Percentiles rank a stretch among this genome's conserved stretches.
Evolutionary conservation across 2,113 vertebrate species (phyloP).

Genomic region (Pseudorasbora parva): DNA sequence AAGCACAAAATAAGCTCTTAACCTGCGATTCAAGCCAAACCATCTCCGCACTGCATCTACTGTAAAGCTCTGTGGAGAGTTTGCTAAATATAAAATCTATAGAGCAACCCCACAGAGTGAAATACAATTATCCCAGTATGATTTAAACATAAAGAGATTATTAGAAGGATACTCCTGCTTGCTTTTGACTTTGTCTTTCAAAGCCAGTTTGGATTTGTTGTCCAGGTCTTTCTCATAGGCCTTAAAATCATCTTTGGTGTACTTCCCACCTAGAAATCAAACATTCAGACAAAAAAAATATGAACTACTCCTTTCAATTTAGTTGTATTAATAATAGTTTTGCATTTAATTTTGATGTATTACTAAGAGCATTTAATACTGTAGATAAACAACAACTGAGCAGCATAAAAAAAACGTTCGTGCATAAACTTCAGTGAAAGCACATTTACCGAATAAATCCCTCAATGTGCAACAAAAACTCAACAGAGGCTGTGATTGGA

Average conservation of each 20-base stretch:
- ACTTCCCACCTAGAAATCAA: constrained; percentile 83
- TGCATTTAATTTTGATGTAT: background rate
- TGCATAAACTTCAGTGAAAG: no score
- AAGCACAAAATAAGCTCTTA: background rate
- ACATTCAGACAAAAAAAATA: no score
- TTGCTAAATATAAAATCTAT: background rate
- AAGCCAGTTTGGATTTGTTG: constrained; percentile 83
- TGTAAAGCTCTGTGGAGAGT: constrained; percentile 19
- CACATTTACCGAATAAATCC: no score
- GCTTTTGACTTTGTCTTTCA: constrained; percentile 90
- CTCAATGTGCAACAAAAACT: no score
- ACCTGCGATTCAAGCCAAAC: background rate
- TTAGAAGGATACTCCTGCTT: constrained; percentile 95
- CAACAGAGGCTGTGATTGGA: no score
- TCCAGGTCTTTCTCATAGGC: constrained; percentile 89
- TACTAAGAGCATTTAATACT: background rate
- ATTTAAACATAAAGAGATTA: background rate
- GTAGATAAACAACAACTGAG: background rate
- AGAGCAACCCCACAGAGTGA: background rate
- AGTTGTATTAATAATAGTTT: background rate
- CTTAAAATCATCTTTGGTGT: constrained; percentile 94
- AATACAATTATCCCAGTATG: background rate
- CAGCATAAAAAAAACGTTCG: background rate
- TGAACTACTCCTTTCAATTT: background rate
- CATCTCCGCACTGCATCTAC: background rate